These are phyloP conservation scores for Bergia puertoricense DNA, from an alignment of 92 coral and sea anemone species.

Conservation along the genomic window DNA sequence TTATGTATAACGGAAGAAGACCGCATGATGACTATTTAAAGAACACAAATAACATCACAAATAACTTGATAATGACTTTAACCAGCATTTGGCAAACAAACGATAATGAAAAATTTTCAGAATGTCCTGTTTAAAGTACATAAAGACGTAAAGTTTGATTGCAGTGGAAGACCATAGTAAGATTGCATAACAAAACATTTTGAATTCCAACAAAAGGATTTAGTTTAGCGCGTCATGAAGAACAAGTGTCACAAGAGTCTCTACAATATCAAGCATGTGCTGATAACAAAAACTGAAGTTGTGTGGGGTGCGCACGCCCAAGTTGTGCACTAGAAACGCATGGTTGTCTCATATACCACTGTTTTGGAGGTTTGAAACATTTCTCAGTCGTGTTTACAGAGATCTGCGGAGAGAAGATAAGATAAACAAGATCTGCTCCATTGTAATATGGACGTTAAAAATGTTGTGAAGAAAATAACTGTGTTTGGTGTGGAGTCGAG, in stretches of 20 bases:
- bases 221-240: background rate
- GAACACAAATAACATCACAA: background rate
- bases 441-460: background rate
- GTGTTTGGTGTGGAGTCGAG: conserved; percentile 26
- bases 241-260: background rate
- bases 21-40: background rate
- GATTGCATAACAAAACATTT: too few species aligned
- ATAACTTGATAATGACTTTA: too few species aligned
- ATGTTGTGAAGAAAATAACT: background rate
- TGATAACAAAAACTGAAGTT: background rate
- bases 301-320: background rate
- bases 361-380: background rate
- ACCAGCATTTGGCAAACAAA: background rate
- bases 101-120: background rate
- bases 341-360: too few species aligned
- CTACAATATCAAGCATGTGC: background rate
- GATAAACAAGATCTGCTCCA: background rate
- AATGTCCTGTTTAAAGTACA: background rate
- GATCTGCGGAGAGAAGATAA: background rate
- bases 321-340: background rate
- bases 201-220: background rate
- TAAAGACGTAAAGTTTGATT: background rate
- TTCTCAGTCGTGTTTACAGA: background rate
- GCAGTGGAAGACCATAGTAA: background rate
- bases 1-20: background rate